Evolutionary conservation across 2,888 invertebrate species (phyloP).

Genomic region (Diarsia mendica): DNA sequence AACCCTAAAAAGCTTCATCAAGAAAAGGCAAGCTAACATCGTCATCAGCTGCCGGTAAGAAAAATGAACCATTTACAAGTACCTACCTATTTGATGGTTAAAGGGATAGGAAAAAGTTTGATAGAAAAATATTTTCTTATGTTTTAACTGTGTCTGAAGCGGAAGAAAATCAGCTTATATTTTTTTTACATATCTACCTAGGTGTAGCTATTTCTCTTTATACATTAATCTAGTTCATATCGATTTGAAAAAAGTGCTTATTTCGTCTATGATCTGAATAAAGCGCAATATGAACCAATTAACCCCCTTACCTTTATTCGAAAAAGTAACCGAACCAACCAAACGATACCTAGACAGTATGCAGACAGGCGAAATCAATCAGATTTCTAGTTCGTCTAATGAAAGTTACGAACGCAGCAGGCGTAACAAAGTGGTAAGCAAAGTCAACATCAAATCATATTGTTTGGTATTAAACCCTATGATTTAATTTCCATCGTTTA

Average conservation of each 20-base stretch:
- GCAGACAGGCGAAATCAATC: slow-evolving; percentile 53
- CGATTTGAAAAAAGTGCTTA: neutral
- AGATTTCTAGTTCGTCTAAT: slow-evolving; percentile 52
- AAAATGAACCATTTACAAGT: neutral
- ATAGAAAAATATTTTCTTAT: neutral
- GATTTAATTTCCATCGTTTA: slow-evolving; percentile 65
- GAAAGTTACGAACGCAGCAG: slow-evolving; percentile 53
- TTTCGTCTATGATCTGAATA: neutral
- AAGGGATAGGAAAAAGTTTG: neutral
- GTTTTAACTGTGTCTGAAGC: neutral
- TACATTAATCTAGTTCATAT: neutral
- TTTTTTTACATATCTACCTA: neutral
- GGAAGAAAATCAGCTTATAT: too few relatives aligned
- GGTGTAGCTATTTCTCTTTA: neutral
- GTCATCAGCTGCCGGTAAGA: neutral
- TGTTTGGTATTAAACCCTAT: slow-evolving; percentile 61
- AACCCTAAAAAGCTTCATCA: too few relatives aligned
- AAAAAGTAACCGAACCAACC: slow-evolving; percentile 17
- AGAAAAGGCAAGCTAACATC: neutral
- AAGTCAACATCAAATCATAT: slow-evolving; percentile 47
- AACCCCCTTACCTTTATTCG: neutral
- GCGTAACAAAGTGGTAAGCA: slow-evolving; percentile 52
- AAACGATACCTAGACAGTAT: slow-evolving; percentile 9
- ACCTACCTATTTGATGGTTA: neutral
- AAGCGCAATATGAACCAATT: slow-evolving; percentile 10